These are phyloP conservation scores for Acipenser transmontanus DNA, from an alignment of 2,797 vertebrate genomes.

Conservation along the genomic window DNA sequence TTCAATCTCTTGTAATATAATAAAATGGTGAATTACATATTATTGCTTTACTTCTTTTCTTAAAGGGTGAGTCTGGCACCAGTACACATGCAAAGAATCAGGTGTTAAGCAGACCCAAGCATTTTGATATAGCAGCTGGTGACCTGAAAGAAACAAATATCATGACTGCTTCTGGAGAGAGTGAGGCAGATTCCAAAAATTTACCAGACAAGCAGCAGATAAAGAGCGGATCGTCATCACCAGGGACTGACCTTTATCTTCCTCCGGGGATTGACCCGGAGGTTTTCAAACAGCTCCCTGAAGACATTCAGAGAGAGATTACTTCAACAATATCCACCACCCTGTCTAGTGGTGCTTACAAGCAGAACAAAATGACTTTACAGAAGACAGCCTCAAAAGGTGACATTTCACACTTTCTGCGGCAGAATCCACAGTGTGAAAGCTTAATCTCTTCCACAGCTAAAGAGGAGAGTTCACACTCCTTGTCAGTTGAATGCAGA, in stretches of 20 bases:
- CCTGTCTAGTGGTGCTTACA: slow-evolving; percentile 8
- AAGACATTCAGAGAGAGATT: slow-evolving; percentile 73
- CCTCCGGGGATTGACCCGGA: slow-evolving; percentile 63
- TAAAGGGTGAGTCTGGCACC: no score
- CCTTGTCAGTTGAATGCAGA: slow-evolving; percentile 6
- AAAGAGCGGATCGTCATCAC: not conserved
- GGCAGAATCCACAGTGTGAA: slow-evolving; percentile 12
- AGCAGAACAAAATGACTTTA: not conserved
- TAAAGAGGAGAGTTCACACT: not conserved
- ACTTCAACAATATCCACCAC: slow-evolving; percentile 31
- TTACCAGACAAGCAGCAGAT: not conserved
- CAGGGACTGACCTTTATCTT: slow-evolving; percentile 13
- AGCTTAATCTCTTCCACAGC: not conserved
- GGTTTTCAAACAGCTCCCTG: slow-evolving; percentile 72
- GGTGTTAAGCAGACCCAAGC: no score
- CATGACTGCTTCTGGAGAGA: no score
- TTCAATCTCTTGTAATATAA: no score
- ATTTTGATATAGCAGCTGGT: no score
- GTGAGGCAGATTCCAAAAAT: no score
- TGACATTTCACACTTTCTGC: not conserved
- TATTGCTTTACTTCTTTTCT: no score
- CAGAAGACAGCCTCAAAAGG: not conserved
- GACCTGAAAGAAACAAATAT: no score
- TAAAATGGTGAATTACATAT: no score
- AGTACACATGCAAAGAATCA: no score